Evolutionary conservation across 1,140 invertebrate genomes (phyloP).

Genomic region (Neodiprion fabricii): DNA sequence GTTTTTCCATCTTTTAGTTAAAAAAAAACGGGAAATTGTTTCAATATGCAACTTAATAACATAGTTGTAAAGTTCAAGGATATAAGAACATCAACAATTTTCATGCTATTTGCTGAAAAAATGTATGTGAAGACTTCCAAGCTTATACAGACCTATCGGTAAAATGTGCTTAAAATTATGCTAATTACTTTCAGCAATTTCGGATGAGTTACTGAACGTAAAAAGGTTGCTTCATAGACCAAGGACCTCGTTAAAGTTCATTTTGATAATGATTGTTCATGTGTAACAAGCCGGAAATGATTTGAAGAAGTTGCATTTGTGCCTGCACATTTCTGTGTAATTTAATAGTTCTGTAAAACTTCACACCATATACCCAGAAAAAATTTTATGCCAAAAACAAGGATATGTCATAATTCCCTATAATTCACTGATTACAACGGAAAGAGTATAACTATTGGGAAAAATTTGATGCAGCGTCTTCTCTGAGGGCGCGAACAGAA

Average conservation of each 20-base stretch:
- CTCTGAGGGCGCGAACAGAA: too few relatives aligned
- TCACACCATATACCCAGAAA: background rate
- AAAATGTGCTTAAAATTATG: background rate
- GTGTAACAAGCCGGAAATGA: background rate
- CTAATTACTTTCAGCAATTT: too few relatives aligned
- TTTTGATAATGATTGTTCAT: background rate
- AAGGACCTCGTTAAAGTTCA: background rate
- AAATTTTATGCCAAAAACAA: slow-evolving; percentile 1
- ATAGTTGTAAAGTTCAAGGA: background rate
- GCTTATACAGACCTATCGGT: background rate
- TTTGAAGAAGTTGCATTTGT: background rate
- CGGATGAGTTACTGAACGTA: too few relatives aligned
- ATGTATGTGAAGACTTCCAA: background rate
- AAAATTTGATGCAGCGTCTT: too few relatives aligned
- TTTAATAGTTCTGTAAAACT: background rate
- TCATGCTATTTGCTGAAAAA: background rate
- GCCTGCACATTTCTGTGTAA: background rate
- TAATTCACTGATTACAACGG: too few relatives aligned
- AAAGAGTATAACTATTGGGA: too few relatives aligned
- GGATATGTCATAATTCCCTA: background rate
- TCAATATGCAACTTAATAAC: background rate
- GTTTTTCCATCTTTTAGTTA: slow-evolving; percentile 18
- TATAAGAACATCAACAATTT: slow-evolving; percentile 2
- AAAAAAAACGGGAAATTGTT: background rate
- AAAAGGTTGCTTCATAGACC: background rate